Conservation (phyloP, 2,888 invertebrate genomes). For the Lysandra coridon region DNA sequence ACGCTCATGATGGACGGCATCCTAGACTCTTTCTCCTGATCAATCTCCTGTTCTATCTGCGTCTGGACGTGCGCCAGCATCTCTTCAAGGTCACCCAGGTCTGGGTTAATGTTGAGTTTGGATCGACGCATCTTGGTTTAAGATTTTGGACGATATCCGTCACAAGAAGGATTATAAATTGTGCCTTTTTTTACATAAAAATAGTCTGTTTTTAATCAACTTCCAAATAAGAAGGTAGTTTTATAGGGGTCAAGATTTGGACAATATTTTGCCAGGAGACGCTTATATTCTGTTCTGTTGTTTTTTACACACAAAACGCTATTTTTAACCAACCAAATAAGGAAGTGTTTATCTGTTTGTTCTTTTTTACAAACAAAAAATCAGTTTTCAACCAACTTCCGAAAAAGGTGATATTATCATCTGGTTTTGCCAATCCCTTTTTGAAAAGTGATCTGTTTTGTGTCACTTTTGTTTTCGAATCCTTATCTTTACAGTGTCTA, state of each 20-base stretch:
- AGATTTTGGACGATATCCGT: no score
- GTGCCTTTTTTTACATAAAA: no score
- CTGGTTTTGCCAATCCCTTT: background rate
- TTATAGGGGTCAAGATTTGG: no score
- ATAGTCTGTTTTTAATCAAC: background rate
- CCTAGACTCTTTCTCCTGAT: conserved; percentile 63
- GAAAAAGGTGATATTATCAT: background rate
- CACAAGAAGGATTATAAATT: background rate
- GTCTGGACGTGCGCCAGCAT: conserved; percentile 75
- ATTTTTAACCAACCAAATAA: background rate
- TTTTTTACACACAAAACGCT: background rate
- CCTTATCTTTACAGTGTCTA: background rate
- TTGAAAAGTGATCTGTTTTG: background rate
- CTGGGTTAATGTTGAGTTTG: conserved; percentile 67
- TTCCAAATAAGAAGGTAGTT: no score
- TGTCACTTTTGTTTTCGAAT: background rate
- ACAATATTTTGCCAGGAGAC: no score
- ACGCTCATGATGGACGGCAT: conserved; percentile 63
- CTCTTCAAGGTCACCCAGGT: conserved; percentile 72
- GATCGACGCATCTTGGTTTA: conserved; percentile 57
- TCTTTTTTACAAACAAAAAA: no score
- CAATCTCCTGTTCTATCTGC: conserved; percentile 72
- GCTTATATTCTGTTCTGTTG: no score
- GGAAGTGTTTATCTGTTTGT: no score
- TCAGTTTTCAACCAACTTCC: background rate